Conservation (phyloP, 2,113 vertebrate genomes). For the Alectura lathami region DNA sequence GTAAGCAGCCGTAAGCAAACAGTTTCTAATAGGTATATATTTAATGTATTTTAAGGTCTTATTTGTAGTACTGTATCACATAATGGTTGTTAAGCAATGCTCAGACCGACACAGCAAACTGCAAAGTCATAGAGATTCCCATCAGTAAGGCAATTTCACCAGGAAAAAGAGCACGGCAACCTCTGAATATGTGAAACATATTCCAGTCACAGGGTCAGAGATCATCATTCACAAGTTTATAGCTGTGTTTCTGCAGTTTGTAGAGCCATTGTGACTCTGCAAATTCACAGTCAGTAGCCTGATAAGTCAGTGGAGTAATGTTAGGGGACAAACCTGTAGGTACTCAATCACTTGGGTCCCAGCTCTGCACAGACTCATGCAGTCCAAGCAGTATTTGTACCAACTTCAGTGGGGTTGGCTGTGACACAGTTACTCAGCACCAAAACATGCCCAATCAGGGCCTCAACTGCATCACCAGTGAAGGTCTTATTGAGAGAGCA, state of each 20-base stretch:
- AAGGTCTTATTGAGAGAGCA: background rate
- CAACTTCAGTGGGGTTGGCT: background rate
- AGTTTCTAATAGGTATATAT: background rate
- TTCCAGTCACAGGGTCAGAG: too few relatives aligned
- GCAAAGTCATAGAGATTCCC: background rate
- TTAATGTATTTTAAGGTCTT: background rate
- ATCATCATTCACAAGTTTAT: too few relatives aligned
- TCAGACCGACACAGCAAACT: background rate
- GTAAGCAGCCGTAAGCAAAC: background rate
- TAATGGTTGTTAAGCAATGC: background rate
- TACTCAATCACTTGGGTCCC: background rate
- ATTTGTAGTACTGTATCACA: background rate
- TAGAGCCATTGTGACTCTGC: too few relatives aligned
- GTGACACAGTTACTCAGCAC: background rate
- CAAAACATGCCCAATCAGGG: background rate
- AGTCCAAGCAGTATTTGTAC: background rate
- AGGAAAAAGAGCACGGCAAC: background rate
- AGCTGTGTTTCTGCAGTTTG: too few relatives aligned
- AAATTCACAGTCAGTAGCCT: too few relatives aligned
- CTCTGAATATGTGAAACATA: background rate
- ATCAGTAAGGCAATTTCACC: background rate
- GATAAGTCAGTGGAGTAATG: too few relatives aligned
- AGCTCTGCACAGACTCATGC: background rate
- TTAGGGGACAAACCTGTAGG: background rate
- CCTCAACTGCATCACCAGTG: background rate